phyloP scores from a whole-genome alignment of 2,797 vertebrate species.

The Lutjanus argentimaculatus region DNA sequence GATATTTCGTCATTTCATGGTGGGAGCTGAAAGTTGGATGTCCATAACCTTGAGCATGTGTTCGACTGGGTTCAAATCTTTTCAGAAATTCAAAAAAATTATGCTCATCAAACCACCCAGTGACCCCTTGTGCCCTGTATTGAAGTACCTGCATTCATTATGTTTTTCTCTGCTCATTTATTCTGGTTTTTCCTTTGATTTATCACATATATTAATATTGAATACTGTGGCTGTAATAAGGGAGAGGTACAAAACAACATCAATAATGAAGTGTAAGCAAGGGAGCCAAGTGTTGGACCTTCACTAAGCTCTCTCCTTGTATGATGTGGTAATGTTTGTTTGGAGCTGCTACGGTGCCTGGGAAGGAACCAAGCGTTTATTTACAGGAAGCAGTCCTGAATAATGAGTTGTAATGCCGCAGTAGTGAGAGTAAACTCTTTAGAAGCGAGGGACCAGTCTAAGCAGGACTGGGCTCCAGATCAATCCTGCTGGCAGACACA shows the following conservation, averaged over 20 bases:
- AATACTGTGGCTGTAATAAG: background rate
- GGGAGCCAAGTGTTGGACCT: background rate
- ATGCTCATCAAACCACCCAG: background rate
- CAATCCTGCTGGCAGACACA: slow-evolving; percentile 77
- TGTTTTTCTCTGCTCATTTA: background rate
- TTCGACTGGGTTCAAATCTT: background rate
- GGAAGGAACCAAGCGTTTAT: slow-evolving; percentile 45
- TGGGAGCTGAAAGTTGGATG: background rate
- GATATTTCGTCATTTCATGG: background rate
- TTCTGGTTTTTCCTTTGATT: background rate
- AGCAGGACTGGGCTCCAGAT: slow-evolving; percentile 72
- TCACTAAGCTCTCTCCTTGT: background rate
- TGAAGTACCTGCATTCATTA: background rate
- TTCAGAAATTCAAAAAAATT: background rate
- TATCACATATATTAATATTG: background rate
- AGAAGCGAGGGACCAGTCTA: slow-evolving; percentile 51
- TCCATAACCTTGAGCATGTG: background rate
- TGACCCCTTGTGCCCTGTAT: background rate
- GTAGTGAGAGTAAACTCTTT: slow-evolving; percentile 65
- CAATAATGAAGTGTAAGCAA: background rate
- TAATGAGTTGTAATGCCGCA: slow-evolving; percentile 65
- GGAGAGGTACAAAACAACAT: background rate
- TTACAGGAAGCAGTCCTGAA: slow-evolving; percentile 61
- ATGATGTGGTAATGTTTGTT: slow-evolving; percentile 16
- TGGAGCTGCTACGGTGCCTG: slow-evolving; percentile 26